Conservation (phyloP, 2,888 invertebrate genomes). For the Agrochola litura region DNA sequence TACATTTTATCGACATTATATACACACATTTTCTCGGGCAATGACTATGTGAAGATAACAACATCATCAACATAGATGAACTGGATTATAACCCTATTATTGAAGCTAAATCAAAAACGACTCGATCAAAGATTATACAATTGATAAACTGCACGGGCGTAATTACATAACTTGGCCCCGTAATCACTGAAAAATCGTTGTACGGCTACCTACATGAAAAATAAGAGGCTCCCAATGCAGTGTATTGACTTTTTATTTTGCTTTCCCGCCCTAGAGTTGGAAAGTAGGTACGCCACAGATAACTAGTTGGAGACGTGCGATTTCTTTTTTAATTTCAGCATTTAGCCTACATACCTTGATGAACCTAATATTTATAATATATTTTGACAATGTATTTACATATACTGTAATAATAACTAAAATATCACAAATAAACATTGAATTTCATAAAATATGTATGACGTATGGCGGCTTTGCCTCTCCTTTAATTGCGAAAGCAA, state of each 20-base stretch:
- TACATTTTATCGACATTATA: background rate
- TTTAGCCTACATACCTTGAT: background rate
- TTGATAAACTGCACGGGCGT: background rate
- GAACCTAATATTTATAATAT: too few species aligned
- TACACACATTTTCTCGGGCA: background rate
- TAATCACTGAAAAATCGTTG: background rate
- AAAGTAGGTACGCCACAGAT: background rate
- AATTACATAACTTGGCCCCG: background rate
- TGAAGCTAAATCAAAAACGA: background rate
- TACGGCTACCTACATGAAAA: background rate
- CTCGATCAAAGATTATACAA: background rate
- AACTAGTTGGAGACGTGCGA: background rate
- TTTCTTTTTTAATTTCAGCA: background rate
- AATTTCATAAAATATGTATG: too few species aligned
- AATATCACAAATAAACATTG: background rate
- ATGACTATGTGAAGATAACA: constrained; percentile 1
- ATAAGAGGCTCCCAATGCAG: background rate
- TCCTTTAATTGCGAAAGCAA: too few species aligned
- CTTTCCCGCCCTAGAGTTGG: background rate
- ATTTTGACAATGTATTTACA: background rate
- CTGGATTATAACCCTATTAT: background rate
- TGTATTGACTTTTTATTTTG: background rate
- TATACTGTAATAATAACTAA: background rate
- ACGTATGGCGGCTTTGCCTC: too few species aligned
- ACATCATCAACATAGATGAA: background rate